Evolutionary conservation across 53 echinoderm and acorn worm species (phyloP).

Genomic region (Apostichopus leukothele): DNA sequence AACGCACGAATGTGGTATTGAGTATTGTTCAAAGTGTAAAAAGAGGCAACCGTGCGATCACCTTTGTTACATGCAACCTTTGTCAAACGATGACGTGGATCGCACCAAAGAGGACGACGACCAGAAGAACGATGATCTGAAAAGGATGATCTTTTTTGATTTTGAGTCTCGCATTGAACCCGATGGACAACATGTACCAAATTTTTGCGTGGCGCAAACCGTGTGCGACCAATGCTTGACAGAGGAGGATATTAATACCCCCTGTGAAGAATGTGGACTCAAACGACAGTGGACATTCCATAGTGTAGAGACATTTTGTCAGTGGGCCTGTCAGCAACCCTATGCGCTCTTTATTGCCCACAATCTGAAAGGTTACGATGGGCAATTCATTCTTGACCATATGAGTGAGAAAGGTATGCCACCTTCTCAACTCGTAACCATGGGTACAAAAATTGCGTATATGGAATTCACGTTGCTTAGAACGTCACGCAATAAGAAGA

Average conservation of each 20-base stretch:
- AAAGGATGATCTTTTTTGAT: constrained; percentile 19
- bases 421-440: background rate
- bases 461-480: constrained; percentile 9
- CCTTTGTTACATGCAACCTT: constrained; percentile 26
- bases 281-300: background rate
- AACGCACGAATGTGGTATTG: constrained; percentile 1
- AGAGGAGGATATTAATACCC: background rate
- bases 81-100: background rate
- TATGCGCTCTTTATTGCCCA: constrained; percentile 31
- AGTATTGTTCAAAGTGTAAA: constrained; percentile 12
- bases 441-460: constrained; percentile 24
- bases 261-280: background rate
- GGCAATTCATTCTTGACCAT: constrained; percentile 7
- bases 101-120: background rate
- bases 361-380: constrained; percentile 49
- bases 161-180: constrained; percentile 16
- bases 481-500: background rate
- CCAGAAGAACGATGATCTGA: background rate
- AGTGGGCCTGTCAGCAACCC: background rate
- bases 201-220: constrained; percentile 3
- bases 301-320: constrained; percentile 3
- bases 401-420: background rate
- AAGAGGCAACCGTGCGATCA: background rate
- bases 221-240: background rate
- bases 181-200: constrained; percentile 21